These are phyloP conservation scores for Nomada flava DNA, from an alignment of 2,888 invertebrate genomes.

Conservation along the genomic window DNA sequence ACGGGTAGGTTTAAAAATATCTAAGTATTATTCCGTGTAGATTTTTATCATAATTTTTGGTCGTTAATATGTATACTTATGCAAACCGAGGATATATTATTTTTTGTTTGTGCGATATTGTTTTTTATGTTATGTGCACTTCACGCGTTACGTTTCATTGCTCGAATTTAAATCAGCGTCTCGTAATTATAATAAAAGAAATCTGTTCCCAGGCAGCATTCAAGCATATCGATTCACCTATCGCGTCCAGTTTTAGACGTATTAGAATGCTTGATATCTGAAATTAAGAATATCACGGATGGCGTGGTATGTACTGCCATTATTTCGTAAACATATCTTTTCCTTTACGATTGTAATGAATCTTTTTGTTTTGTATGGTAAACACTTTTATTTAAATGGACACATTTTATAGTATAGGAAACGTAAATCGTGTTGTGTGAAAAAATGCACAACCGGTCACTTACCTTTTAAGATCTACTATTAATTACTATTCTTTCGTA, in stretches of 20 bases:
- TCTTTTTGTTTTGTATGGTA: conserved; percentile 49
- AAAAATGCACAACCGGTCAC: conserved; percentile 35
- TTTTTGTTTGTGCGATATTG: conserved; percentile 21
- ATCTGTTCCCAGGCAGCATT: neutral
- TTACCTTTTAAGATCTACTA: conserved; percentile 12
- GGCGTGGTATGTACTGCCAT: conserved; percentile 53
- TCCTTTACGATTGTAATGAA: conserved; percentile 44
- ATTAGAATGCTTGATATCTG: conserved; percentile 35
- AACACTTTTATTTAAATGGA: conserved; percentile 32
- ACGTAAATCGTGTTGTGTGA: conserved; percentile 10
- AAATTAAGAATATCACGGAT: conserved; percentile 44
- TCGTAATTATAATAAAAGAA: neutral
- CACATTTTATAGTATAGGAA: neutral
- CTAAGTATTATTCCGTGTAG: conserved; percentile 36
- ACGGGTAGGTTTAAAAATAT: conserved; percentile 49
- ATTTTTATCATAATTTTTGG: neutral
- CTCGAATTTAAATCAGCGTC: conserved; percentile 1
- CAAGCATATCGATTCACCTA: conserved; percentile 30
- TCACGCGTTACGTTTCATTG: conserved; percentile 8
- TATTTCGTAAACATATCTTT: conserved; percentile 58
- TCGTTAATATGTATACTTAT: conserved; percentile 42
- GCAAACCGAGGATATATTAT: conserved; percentile 19
- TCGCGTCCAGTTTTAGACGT: conserved; percentile 46
- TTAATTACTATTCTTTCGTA: conserved; percentile 21
- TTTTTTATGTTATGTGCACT: neutral